Evolutionary conservation across 2,888 invertebrate species (phyloP), one percentile per base, ranked within the genome.

Genomic region (Mesorhabditis belari): DNA sequence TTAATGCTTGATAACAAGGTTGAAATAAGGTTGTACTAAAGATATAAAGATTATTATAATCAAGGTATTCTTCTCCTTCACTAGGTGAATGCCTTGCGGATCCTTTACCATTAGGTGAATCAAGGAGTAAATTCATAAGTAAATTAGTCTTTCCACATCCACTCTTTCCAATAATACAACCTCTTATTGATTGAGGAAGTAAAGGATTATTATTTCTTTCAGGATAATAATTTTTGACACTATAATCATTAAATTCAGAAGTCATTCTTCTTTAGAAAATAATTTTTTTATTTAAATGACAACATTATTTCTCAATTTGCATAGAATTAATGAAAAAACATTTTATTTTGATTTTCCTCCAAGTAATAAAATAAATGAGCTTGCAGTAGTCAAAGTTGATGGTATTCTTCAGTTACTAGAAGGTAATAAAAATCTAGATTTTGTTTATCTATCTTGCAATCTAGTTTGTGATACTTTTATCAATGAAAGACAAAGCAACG

Each of bases 141-240:
- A 68, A 67, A 55, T 68, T 71, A 62, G 70, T 71, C 51, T 71
- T 71, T 52, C 70, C 70, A 67, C 68, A 71, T 57, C 69, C 69
- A 52, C 53, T 53, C 55, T 71, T 71, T 60, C 70, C 71, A 62
- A 71, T 71, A 26, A 71, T 71, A 65, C 71, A 71, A 24, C 56
- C 71, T 72, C 71, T 69, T 53, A 71, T 72, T 21, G 57, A 57
- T 28, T 55, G n/a, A 28, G 68, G 66, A 55, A 67, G 57, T 29
- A 65, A 51, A 58, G 62, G 63, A 60, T 69, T 69, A 35, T 70
- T 70, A 24, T 70, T 64, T 63, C 68, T 62, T 56, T 57, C 25
- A n/a, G 68, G 35, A 54, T 70, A 69, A 60, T 54, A 67, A 63
- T 66, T 66, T 64, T 68, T 64, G 28, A 65, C 58, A 2, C 24